Conservation (phyloP, 2,797 vertebrate species). For the Dendrocincla fuliginosa region DNA sequence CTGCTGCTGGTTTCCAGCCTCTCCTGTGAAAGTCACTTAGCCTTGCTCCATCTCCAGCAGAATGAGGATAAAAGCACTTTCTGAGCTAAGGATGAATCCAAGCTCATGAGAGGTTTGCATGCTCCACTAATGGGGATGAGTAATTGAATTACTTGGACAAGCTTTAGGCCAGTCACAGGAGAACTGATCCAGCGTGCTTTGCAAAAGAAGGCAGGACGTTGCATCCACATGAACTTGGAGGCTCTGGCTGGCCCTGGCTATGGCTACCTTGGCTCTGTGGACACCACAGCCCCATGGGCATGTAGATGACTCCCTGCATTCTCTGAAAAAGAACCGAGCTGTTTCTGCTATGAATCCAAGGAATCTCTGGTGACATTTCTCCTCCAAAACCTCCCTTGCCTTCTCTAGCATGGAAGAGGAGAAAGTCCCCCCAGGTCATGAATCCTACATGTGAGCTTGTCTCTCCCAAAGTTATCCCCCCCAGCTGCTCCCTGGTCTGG, state of each 20-base stretch:
- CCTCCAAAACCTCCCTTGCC: neutral
- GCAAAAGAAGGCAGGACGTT: neutral
- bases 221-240: neutral
- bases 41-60: neutral
- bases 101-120: neutral
- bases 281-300: neutral
- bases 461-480: neutral
- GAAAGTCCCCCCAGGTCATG: neutral
- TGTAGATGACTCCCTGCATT: conserved; percentile 45
- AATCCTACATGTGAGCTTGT: rapidly evolving
- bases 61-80: neutral
- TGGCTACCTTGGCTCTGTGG: neutral
- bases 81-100: neutral
- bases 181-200: neutral
- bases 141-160: neutral
- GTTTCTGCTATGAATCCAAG: conserved; percentile 74
- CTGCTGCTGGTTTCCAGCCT: neutral
- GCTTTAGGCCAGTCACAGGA: neutral
- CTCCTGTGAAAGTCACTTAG: neutral
- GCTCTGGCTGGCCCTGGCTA: rapidly evolving
- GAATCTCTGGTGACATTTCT: neutral
- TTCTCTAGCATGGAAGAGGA: neutral
- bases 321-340: conserved; percentile 74
- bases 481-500: neutral
- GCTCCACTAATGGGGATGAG: neutral